Conservation (phyloP, 2,113 vertebrate genomes). For the Myxocyprinus asiaticus region DNA sequence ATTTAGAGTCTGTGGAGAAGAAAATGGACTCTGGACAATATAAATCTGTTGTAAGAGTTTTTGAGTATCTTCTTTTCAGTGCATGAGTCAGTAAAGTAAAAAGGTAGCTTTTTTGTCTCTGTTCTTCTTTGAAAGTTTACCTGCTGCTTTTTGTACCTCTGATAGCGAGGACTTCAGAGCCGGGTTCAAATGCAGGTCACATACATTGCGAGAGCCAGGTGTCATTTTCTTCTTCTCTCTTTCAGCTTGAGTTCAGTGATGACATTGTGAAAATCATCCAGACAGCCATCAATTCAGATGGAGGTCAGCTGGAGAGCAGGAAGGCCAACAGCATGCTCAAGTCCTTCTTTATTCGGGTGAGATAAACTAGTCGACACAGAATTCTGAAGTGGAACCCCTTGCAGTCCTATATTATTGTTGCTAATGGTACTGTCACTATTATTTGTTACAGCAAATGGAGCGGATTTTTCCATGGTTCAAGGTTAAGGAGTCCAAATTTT, state of each 20-base stretch:
- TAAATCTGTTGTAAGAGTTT: slow-evolving; percentile 82
- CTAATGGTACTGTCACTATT: slow-evolving; percentile 23
- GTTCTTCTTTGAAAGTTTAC: no score
- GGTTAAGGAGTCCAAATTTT: slow-evolving; percentile 96
- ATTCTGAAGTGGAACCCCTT: slow-evolving; percentile 8
- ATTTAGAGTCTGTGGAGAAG: slow-evolving; percentile 91
- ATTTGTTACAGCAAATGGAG: slow-evolving; percentile 94
- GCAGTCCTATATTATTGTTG: neutral
- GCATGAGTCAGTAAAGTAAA: neutral
- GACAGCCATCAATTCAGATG: slow-evolving; percentile 89
- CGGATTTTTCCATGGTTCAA: slow-evolving; percentile 98
- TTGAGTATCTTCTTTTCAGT: neutral
- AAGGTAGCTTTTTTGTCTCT: no score
- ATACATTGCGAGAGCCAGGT: neutral
- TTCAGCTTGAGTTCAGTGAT: slow-evolving; percentile 93
- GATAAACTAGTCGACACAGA: slow-evolving; percentile 40
- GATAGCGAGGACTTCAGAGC: neutral
- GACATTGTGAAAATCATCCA: slow-evolving; percentile 95
- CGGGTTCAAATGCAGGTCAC: slow-evolving; percentile 10
- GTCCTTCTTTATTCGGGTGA: slow-evolving; percentile 95
- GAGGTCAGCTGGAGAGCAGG: slow-evolving; percentile 91
- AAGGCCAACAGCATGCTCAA: slow-evolving; percentile 98
- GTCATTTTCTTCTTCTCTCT: slow-evolving; percentile 38
- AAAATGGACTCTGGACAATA: slow-evolving; percentile 91
- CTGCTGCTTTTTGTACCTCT: no score